Percentiles rank a stretch among this genome's conserved stretches.
Conservation (phyloP, 1,140 invertebrate genomes). For the Brachionus koreanus region DNA sequence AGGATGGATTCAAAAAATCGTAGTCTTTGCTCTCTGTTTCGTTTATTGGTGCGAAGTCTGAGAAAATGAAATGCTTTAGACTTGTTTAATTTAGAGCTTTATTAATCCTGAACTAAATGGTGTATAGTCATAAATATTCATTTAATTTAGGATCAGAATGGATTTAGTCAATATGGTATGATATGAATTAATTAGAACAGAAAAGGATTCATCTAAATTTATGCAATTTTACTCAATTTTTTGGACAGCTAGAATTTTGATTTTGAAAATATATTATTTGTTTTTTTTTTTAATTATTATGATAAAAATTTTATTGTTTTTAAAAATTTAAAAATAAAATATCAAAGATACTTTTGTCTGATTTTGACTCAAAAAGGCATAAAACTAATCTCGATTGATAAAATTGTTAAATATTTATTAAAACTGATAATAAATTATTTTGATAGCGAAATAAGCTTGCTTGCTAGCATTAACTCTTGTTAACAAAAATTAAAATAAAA, state of each 20-base stretch:
- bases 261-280: too few relatives aligned
- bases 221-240: too few relatives aligned
- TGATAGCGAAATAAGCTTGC: neutral
- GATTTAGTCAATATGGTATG: too few relatives aligned
- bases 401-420: neutral
- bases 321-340: neutral
- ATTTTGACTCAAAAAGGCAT: neutral
- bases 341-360: neutral
- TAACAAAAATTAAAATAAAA: too few relatives aligned
- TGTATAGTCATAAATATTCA: neutral
- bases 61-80: neutral
- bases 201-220: too few relatives aligned
- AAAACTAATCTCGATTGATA: neutral
- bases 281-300: neutral
- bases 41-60: neutral
- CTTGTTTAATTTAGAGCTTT: neutral
- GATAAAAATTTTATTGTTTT: neutral
- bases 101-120: neutral
- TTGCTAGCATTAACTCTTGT: too few relatives aligned
- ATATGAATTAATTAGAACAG: too few relatives aligned
- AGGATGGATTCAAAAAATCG: slow-evolving; percentile 17
- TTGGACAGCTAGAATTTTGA: too few relatives aligned
- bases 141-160: neutral
- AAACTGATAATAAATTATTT: neutral
- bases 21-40: neutral